phyloP scores from a whole-genome alignment of 1,140 invertebrate species.

The Trypoxylus dichotomus region DNA sequence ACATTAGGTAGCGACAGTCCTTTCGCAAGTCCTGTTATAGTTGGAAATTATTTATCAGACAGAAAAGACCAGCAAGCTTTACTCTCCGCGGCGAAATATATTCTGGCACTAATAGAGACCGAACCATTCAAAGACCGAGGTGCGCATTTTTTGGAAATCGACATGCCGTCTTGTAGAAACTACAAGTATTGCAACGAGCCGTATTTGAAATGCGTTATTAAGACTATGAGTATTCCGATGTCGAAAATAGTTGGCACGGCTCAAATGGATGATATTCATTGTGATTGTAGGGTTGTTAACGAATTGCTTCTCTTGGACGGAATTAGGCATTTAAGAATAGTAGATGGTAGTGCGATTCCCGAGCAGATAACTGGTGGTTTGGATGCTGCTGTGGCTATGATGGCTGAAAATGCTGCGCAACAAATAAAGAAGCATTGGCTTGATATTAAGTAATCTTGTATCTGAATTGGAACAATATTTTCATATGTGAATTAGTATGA shows the following conservation, averaged over 20 bases:
- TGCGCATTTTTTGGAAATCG: constrained; percentile 62
- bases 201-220: constrained; percentile 10
- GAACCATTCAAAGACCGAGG: constrained; percentile 52
- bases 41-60: constrained; percentile 64
- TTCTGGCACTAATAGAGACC: constrained; percentile 44
- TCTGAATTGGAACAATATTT: too few species aligned
- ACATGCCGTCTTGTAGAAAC: constrained; percentile 65
- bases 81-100: constrained; percentile 45
- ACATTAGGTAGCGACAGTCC: constrained; percentile 62
- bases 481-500: too few species aligned
- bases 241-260: constrained; percentile 56
- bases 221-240: constrained; percentile 55
- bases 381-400: constrained; percentile 49
- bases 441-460: constrained; percentile 33
- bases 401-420: constrained; percentile 44
- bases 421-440: constrained; percentile 40
- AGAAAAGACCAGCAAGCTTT: constrained; percentile 49
- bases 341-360: constrained; percentile 76
- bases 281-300: constrained; percentile 72
- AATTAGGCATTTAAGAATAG: constrained; percentile 67
- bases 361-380: constrained; percentile 52
- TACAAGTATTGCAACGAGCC: constrained; percentile 63
- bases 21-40: constrained; percentile 62
- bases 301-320: constrained; percentile 69
- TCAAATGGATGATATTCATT: constrained; percentile 58